A percentile compares a stretch with the other conserved stretches of the same genome.
These are phyloP conservation scores for Heteromurus nitidus DNA, from an alignment of 2,888 invertebrate genomes.

Conservation along the genomic window DNA sequence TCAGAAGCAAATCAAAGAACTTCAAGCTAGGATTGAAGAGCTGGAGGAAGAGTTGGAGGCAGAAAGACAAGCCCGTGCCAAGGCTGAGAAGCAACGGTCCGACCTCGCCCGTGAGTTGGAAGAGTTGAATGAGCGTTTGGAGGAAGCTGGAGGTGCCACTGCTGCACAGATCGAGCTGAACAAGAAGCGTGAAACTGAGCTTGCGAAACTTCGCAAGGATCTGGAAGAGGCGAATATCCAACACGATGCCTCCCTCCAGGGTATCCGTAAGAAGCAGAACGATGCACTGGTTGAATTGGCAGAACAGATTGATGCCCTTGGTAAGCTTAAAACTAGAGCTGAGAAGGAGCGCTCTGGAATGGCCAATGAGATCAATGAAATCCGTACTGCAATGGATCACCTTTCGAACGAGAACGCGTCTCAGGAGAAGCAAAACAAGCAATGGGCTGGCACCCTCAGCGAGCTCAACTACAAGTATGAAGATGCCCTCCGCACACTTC, in stretches of 20 bases:
- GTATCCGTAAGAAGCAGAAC: slow-evolving; percentile 99
- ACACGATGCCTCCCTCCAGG: slow-evolving; percentile 96
- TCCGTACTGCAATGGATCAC: slow-evolving; percentile 97
- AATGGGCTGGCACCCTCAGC: slow-evolving; percentile 94
- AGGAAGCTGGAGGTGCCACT: slow-evolving; percentile 99
- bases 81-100: slow-evolving; percentile 97
- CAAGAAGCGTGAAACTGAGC: slow-evolving; percentile 99
- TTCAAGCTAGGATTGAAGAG: slow-evolving; percentile 97
- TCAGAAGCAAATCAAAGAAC: slow-evolving; percentile 99
- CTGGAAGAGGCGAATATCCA: slow-evolving; percentile 99
- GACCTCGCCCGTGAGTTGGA: slow-evolving; percentile 98
- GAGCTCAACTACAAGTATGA: slow-evolving; percentile 97
- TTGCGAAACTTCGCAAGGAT: slow-evolving; percentile 98
- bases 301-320: slow-evolving; percentile 99
- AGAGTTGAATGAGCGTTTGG: slow-evolving; percentile 96
- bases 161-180: slow-evolving; percentile 94
- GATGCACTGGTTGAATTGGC: slow-evolving; percentile 99
- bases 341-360: slow-evolving; percentile 99
- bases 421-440: slow-evolving; percentile 94
- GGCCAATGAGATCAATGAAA: slow-evolving; percentile 98
- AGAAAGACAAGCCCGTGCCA: slow-evolving; percentile 86
- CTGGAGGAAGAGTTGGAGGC: slow-evolving; percentile 99
- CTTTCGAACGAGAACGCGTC: slow-evolving; percentile 96
- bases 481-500: slow-evolving; percentile 96
- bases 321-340: slow-evolving; percentile 97